Evolutionary conservation across 2,113 vertebrate species (phyloP).

Genomic region (Telmatochromis brachygnathus): DNA sequence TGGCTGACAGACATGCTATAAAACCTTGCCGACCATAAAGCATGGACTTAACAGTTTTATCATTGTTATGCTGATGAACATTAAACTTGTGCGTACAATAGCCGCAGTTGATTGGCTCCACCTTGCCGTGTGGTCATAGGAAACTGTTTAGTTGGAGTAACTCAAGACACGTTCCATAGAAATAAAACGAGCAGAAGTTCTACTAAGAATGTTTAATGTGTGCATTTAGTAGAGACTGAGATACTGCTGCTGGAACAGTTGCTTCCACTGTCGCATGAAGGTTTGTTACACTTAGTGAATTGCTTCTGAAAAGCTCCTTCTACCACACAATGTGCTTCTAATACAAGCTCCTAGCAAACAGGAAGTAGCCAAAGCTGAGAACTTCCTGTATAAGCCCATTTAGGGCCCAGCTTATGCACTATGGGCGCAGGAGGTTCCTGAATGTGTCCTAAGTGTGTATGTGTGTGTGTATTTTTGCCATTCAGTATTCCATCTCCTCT

Average conservation of each 20-base stretch:
- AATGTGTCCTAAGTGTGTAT: background rate
- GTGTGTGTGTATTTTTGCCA: background rate
- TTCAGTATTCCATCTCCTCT: constrained; percentile 38
- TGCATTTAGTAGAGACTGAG: background rate
- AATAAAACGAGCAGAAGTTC: background rate
- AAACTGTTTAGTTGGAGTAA: background rate
- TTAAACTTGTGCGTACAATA: background rate
- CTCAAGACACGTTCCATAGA: background rate
- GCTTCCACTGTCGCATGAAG: background rate
- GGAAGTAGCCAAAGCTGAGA: constrained; percentile 71
- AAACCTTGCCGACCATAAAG: background rate
- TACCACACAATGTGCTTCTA: constrained; percentile 40
- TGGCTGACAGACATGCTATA: background rate
- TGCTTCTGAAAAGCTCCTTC: constrained; percentile 25
- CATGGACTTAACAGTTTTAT: background rate
- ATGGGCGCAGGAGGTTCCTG: constrained; percentile 30
- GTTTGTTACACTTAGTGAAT: constrained; percentile 19
- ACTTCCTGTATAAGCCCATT: constrained; percentile 69
- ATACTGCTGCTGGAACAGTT: background rate
- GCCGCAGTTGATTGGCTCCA: background rate
- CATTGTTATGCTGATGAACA: background rate
- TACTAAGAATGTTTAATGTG: background rate
- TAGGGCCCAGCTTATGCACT: constrained; percentile 21
- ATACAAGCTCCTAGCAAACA: constrained; percentile 59
- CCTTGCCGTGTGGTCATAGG: background rate